A percentile compares a stretch with the other conserved stretches of the same genome.
These are phyloP conservation scores for Siphonodentalium dalli DNA, from an alignment of 2,888 invertebrate species.

Conservation along the genomic window DNA sequence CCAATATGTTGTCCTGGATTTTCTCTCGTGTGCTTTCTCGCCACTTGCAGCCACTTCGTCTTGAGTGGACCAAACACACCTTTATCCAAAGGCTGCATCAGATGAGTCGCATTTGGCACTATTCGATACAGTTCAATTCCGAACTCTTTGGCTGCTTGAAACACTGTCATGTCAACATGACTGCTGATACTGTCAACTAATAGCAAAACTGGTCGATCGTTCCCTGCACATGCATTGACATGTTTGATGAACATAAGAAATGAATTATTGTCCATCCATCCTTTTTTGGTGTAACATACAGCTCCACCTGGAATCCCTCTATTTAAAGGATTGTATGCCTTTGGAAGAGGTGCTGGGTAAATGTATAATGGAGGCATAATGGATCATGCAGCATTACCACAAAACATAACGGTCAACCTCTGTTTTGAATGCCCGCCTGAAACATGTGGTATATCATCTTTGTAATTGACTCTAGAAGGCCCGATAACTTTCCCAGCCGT, in stretches of 20 bases:
- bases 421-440: no score
- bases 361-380: no score
- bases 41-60: background rate
- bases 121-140: background rate
- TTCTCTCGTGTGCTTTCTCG: background rate
- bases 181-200: constrained; percentile 27
- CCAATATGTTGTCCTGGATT: background rate
- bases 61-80: background rate
- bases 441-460: no score
- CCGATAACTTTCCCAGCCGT: constrained; percentile 18
- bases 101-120: background rate
- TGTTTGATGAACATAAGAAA: constrained; percentile 19
- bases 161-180: constrained; percentile 15
- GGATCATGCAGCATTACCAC: no score
- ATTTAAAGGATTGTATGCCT: constrained; percentile 17
- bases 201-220: constrained; percentile 23
- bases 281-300: constrained; percentile 25
- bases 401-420: no score
- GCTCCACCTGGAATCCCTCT: constrained; percentile 15
- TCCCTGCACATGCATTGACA: constrained; percentile 20
- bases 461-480: constrained; percentile 4
- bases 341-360: constrained; percentile 21
- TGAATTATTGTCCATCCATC: constrained; percentile 24
- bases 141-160: constrained; percentile 17
- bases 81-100: background rate